These are phyloP conservation scores for Pempheris klunzingeri DNA, from an alignment of 2,797 vertebrate genomes.

Conservation along the genomic window DNA sequence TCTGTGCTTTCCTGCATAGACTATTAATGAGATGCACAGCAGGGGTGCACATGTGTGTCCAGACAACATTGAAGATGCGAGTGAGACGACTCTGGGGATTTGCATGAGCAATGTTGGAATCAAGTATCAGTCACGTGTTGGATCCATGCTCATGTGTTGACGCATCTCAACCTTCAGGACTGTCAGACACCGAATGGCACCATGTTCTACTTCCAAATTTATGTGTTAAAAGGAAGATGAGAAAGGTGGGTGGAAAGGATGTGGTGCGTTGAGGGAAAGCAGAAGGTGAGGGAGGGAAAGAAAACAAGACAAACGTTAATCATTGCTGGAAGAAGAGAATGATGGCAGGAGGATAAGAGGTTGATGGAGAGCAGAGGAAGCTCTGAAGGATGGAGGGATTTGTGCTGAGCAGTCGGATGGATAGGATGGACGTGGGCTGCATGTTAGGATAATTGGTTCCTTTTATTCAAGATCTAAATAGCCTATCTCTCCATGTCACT, in stretches of 20 bases:
- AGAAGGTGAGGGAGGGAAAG: constrained; percentile 43
- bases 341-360: constrained; percentile 57
- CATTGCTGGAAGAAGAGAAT: constrained; percentile 48
- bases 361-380: constrained; percentile 57
- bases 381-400: constrained; percentile 51
- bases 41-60: background rate
- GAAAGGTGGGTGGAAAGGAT: constrained; percentile 49
- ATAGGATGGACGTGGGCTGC: constrained; percentile 49
- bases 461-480: constrained; percentile 64
- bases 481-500: constrained; percentile 51
- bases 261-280: constrained; percentile 24
- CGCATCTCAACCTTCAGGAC: constrained; percentile 41
- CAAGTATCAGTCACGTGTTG: constrained; percentile 30
- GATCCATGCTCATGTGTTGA: constrained; percentile 17
- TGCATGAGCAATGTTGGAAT: constrained; percentile 28
- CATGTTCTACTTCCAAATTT: constrained; percentile 45
- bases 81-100: constrained; percentile 24
- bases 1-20: constrained; percentile 3
- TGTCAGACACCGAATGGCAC: constrained; percentile 30
- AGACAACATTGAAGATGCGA: background rate
- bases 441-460: constrained; percentile 66
- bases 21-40: background rate
- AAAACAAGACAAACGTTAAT: constrained; percentile 54
- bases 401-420: constrained; percentile 35
- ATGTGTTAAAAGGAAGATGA: constrained; percentile 21